Base-by-base conservation (phyloP, 2,888 invertebrate genomes). In the Dysmachus trigonus region DNA sequence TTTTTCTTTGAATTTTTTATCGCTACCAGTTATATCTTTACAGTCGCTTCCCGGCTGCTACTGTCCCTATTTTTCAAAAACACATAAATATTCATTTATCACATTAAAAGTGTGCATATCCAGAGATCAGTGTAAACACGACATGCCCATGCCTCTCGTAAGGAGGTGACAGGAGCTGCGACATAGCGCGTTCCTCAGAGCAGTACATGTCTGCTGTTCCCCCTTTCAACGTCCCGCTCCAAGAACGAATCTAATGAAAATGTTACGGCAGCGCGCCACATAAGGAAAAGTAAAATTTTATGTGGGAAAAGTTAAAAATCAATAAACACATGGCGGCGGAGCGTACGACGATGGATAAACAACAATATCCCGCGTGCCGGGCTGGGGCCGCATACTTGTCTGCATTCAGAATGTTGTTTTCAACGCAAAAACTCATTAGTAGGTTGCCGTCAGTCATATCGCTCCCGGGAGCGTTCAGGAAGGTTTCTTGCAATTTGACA, bases 361-460 rank as follows among this genome's bases (percentile, higher is more conserved):
- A 62, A 62, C 27, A 62, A 62, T 27, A 62, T 62, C 62, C 22
- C 27, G 62, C 22, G 62, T 62, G 62, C 10, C 62, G 13, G 7
- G 62, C 22, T 3, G 62, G 13, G 7, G 62, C 22, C 10, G 62
- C 62, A 22, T 62, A 5, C 27, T 27, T 22, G 27, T 7, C 47
- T 77, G 77, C 41, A 77, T 77, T 41, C 77, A 77, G 27, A 62
- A 47, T 47, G 77, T 77, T 47, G 77, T 77, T 77, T 77, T 77
- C 47, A 47, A 77, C 47, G 13, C 31, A 77, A 47, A 77, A 77
- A 77, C 77, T 77, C 77, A 77, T 77, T 77, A 77, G 77, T 47
- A 27, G 30, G 31, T 77, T 6, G 77, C 77, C n/a, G 62, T 10
- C 13, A 15, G 77, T 38, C 38, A n/a, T 7, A 38, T 76, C 22